phyloP scores from a whole-genome alignment of 1,140 invertebrate species.

The Caenorhabditis remanei region DNA sequence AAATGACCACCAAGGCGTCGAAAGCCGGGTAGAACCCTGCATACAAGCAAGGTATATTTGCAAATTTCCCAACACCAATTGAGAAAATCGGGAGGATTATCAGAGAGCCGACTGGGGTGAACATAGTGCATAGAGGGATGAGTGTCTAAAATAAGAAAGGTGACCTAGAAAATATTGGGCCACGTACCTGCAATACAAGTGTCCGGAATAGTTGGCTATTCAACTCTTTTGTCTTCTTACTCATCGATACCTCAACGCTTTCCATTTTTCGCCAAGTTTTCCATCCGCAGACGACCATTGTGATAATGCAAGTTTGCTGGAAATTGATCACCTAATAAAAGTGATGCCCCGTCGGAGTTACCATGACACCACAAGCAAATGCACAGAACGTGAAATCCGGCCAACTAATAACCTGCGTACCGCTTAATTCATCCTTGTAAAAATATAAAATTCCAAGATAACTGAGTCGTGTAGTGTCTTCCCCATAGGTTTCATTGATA shows the following conservation, averaged over 20 bases:
- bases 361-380: neutral
- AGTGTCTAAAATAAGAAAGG: neutral
- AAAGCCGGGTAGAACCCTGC: neutral
- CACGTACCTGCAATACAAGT: neutral
- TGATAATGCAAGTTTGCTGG: neutral
- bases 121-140: neutral
- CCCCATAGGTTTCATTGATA: no score
- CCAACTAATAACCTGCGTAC: no score
- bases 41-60: conserved; percentile 11
- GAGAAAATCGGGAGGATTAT: neutral
- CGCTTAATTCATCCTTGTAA: no score
- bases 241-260: neutral
- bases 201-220: neutral
- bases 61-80: neutral
- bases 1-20: neutral
- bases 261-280: neutral
- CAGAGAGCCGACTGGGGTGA: neutral
- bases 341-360: neutral
- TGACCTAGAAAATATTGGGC: neutral
- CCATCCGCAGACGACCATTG: neutral
- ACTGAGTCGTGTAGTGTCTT: no score
- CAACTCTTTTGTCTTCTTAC: neutral
- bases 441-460: no score
- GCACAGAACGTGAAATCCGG: neutral
- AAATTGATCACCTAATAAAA: neutral